Evolutionary conservation across 2,888 invertebrate species (phyloP).

Genomic region (Deilephila elpenor): DNA sequence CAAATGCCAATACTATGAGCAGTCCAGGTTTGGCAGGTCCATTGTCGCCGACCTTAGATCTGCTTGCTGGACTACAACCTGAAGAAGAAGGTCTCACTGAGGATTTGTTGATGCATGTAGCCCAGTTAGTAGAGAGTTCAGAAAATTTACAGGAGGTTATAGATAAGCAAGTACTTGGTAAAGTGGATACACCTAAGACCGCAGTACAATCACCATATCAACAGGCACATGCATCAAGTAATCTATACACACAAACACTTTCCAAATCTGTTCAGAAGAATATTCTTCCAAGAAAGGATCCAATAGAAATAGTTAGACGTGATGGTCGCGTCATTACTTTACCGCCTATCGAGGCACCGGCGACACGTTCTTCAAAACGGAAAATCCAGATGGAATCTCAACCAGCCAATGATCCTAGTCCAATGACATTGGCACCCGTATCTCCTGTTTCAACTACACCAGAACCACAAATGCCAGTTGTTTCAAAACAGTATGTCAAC

Average conservation of each 20-base stretch:
- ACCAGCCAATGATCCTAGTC: conserved; percentile 39
- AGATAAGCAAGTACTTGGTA: conserved; percentile 86
- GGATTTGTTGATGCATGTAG: conserved; percentile 90
- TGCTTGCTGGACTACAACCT: conserved; percentile 85
- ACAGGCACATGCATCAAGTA: conserved; percentile 47
- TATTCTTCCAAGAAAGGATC: conserved; percentile 76
- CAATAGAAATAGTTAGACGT: conserved; percentile 89
- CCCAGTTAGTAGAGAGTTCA: conserved; percentile 87
- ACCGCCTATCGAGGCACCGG: conserved; percentile 93
- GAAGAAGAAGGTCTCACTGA: conserved; percentile 88
- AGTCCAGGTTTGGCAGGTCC: conserved; percentile 82
- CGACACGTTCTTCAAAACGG: conserved; percentile 90
- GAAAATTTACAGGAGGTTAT: conserved; percentile 89
- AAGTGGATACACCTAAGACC: conserved; percentile 67
- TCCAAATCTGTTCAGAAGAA: conserved; percentile 61
- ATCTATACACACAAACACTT: conserved; percentile 61
- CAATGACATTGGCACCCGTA: conserved; percentile 49
- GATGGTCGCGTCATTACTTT: conserved; percentile 91
- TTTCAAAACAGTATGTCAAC: conserved; percentile 73
- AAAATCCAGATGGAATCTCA: conserved; percentile 78
- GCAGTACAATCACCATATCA: conserved; percentile 52
- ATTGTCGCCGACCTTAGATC: conserved; percentile 84
- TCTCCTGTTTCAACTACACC: conserved; percentile 55
- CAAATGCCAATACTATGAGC: conserved; percentile 68
- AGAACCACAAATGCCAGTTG: conserved; percentile 61